Conservation (phyloP, 2,113 vertebrate species). For the Campylorhamphus procurvoides region DNA sequence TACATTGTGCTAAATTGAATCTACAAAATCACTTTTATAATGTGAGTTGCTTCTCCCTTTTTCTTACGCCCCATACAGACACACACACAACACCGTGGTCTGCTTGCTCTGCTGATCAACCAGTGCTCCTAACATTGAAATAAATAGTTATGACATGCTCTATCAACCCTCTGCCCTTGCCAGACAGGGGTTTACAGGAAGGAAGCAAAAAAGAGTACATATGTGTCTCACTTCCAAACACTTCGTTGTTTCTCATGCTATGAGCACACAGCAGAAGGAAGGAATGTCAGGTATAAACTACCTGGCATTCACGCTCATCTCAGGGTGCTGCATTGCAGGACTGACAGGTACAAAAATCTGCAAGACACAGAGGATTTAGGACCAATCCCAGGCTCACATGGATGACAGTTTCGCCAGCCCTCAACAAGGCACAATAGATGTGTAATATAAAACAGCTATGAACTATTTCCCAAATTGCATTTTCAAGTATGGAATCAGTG, state of each 20-base stretch:
- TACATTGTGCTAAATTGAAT: background rate
- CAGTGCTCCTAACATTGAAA: background rate
- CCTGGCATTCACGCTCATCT: background rate
- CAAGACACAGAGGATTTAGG: background rate
- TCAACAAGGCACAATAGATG: background rate
- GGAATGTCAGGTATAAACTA: background rate
- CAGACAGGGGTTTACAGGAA: background rate
- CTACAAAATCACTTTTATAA: background rate
- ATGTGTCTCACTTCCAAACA: background rate
- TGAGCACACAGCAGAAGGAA: background rate
- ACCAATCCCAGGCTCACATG: background rate
- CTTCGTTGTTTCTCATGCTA: background rate
- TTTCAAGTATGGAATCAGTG: background rate
- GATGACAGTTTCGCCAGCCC: background rate
- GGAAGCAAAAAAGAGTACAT: background rate
- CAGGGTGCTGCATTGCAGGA: background rate
- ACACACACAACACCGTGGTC: background rate
- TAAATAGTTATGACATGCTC: background rate
- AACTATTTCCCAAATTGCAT: background rate
- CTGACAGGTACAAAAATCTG: background rate
- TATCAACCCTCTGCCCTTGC: background rate
- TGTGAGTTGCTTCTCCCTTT: background rate
- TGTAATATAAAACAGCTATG: background rate
- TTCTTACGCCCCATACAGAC: rapidly evolving
- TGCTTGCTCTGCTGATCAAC: background rate